These are phyloP conservation scores for Dasyprocta punctata DNA, from an alignment of 2,113 vertebrate genomes.

Conservation along the genomic window DNA sequence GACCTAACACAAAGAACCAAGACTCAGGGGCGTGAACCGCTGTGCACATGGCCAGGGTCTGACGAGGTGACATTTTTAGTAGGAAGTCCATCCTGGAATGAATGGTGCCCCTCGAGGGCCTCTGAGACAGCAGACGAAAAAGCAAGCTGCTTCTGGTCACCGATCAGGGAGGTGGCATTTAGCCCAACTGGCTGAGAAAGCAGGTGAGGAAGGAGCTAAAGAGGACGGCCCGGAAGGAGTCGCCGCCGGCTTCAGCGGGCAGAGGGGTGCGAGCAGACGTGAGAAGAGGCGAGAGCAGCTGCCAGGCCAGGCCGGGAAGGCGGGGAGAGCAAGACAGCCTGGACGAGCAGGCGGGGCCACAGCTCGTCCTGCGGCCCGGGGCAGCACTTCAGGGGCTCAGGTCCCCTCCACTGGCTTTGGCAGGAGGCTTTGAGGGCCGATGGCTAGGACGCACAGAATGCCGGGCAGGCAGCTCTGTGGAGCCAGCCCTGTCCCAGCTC, in stretches of 20 bases:
- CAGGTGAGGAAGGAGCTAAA: not conserved
- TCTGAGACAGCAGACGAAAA: not conserved
- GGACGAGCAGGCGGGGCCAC: not conserved
- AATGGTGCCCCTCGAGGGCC: not conserved
- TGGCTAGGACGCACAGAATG: accelerated
- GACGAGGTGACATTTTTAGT: accelerated
- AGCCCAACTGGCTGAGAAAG: not conserved
- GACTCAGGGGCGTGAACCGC: not conserved
- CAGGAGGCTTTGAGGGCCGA: no score
- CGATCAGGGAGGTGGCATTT: not conserved
- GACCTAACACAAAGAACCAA: not conserved
- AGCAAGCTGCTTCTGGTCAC: not conserved
- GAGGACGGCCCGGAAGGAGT: accelerated
- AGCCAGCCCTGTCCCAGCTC: not conserved
- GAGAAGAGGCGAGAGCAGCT: not conserved
- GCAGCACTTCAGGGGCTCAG: not conserved
- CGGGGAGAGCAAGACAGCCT: not conserved
- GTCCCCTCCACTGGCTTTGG: not conserved
- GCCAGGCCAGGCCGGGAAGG: not conserved
- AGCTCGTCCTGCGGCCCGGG: not conserved
- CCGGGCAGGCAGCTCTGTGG: no score
- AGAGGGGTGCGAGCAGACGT: not conserved
- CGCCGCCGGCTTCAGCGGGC: not conserved
- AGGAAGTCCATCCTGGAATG: not conserved
- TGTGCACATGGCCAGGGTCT: accelerated